A percentile compares a stretch with the other conserved stretches of the same genome.
Conservation (phyloP, 2,113 vertebrate genomes). For the Psilopogon haemacephalus region DNA sequence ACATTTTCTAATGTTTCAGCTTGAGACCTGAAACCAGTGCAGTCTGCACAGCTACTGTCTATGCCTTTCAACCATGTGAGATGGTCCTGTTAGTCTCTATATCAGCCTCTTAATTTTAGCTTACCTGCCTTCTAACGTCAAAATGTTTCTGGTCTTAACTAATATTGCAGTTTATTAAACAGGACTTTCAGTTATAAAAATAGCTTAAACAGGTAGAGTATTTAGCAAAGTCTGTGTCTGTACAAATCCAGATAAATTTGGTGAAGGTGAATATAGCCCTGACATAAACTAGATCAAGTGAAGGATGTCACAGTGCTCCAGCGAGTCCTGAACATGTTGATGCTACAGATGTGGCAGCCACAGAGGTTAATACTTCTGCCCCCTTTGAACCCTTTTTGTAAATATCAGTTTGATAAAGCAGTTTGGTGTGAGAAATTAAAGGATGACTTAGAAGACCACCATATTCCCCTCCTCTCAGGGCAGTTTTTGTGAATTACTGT, state of each 20-base stretch:
- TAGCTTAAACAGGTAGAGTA: background rate
- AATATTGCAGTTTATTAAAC: background rate
- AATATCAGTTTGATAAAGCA: background rate
- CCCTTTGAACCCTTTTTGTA: background rate
- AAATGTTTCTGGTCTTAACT: background rate
- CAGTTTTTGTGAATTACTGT: background rate
- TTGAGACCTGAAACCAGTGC: background rate
- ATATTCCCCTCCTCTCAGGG: background rate
- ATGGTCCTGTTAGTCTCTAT: background rate
- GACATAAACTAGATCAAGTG: rapidly evolving
- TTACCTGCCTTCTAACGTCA: background rate
- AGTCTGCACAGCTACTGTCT: background rate
- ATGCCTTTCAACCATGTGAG: background rate
- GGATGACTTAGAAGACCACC: background rate
- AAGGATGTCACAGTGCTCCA: background rate
- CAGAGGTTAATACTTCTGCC: background rate
- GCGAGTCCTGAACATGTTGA: background rate
- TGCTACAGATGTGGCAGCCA: background rate
- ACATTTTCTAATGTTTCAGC: background rate
- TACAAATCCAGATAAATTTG: background rate
- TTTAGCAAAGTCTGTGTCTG: background rate
- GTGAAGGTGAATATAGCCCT: background rate
- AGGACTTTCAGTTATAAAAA: background rate
- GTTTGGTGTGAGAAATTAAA: background rate
- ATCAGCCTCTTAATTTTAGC: background rate